These are phyloP conservation scores for Sporophila hypoxantha DNA, from an alignment of 2,113 vertebrate genomes.

Conservation along the genomic window DNA sequence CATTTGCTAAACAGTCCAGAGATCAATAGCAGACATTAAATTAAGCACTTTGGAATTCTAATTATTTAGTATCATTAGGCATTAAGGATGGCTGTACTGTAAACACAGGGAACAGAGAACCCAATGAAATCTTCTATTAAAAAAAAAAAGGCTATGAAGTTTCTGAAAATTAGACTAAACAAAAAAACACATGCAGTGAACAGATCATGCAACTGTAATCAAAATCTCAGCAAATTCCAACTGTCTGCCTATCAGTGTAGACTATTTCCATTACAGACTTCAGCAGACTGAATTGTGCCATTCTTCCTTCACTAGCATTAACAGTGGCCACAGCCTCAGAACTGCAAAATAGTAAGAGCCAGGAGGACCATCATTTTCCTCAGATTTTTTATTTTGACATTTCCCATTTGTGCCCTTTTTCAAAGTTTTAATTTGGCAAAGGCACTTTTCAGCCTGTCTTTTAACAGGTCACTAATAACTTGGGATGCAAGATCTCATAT, in stretches of 20 bases:
- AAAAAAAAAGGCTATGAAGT: not conserved
- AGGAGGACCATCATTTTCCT: conserved; percentile 67
- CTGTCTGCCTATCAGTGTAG: conserved; percentile 4
- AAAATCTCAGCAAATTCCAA: conserved; percentile 40
- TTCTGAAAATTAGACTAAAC: conserved; percentile 55
- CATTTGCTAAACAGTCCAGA: conserved; percentile 4
- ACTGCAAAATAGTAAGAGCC: conserved; percentile 64
- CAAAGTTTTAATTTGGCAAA: conserved; percentile 75
- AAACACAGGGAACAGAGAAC: conserved; percentile 53
- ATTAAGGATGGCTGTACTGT: conserved; percentile 45
- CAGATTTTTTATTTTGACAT: conserved; percentile 69
- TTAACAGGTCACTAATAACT: conserved; percentile 76
- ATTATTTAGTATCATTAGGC: conserved; percentile 54
- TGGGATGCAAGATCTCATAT: conserved; percentile 68
- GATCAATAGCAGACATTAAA: conserved; percentile 42
- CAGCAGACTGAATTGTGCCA: conserved; percentile 46
- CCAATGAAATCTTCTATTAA: conserved; percentile 49
- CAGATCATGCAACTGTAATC: conserved; percentile 21
- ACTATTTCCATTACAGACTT: conserved; percentile 54
- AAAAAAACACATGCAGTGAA: conserved; percentile 28
- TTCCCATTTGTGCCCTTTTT: conserved; percentile 71
- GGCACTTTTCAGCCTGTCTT: conserved; percentile 71
- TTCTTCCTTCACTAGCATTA: conserved; percentile 55
- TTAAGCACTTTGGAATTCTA: conserved; percentile 57
- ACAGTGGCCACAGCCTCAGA: conserved; percentile 47